Conservation (phyloP, 1,140 invertebrate genomes). For the Calycopis cecrops region DNA sequence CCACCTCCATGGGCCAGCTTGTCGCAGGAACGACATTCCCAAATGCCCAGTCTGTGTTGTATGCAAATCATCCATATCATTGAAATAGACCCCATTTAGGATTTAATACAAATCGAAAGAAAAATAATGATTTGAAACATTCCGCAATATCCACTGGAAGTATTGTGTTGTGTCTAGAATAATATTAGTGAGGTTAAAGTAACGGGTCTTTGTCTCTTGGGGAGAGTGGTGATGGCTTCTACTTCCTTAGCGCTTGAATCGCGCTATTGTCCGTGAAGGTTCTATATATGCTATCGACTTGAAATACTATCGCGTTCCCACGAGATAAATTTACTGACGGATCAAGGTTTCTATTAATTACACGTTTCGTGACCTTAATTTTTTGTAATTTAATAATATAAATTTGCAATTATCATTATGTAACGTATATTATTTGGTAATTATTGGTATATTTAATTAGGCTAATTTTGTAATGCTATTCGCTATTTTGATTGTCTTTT, state of each 20-base stretch:
- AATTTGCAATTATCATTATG: not conserved
- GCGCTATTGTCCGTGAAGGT: not conserved
- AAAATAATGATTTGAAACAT: no score
- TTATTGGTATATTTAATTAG: no score
- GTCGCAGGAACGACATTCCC: no score
- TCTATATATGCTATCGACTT: constrained; percentile 1
- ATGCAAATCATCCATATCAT: no score
- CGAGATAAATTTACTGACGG: constrained; percentile 8
- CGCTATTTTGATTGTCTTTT: no score
- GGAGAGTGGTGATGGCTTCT: not conserved
- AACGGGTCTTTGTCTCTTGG: constrained; percentile 3
- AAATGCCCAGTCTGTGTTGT: no score
- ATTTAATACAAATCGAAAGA: no score
- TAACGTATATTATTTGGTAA: not conserved
- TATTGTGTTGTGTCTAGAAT: no score
- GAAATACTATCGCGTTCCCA: constrained; percentile 4
- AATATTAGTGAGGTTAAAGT: not conserved
- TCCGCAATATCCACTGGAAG: no score
- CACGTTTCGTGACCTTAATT: not conserved
- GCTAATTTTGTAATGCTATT: no score
- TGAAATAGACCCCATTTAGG: no score
- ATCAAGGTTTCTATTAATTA: constrained; percentile 9
- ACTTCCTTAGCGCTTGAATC: constrained; percentile 1
- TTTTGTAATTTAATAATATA: not conserved
- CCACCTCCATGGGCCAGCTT: no score